Evolutionary conservation across 2,888 invertebrate species (phyloP), one percentile per base, ranked within the genome.

Genomic region (Strigamia transsilvanica): DNA sequence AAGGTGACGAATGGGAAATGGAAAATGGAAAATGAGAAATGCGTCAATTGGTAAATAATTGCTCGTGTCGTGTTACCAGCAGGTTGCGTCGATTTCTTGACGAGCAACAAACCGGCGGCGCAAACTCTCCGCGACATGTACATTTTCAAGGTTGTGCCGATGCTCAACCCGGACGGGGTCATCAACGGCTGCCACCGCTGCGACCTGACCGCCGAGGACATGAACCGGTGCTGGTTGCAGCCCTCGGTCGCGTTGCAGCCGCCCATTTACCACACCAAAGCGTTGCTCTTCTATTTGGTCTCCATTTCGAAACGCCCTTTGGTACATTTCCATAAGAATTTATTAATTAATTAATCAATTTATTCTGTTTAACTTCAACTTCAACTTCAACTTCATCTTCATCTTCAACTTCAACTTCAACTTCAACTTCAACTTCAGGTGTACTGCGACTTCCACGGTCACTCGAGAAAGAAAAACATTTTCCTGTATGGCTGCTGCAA

Each of bases 141-240:
- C 88, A 91, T 95, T 85, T 94, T 96, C 90, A 95, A 95, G 89
- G 91, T 96, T 83, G 91, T 96, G 41, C 95, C 95, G 7, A 95
- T 96, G 94, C 91, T 96, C 85, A 96, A 96, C 88, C 93, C 94
- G 21, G 95, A 95, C 87, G 95, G 96, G 1, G 95, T 95, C 84
- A 91, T 95, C 87, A 94, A 94, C 87, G 95, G 95, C 85, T 93
- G 93, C 88, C 93, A 94, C 88, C 91, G 95, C 85, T 94, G 94
- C 90, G 94, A 94, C 80, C 89, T 95, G 87, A 93, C 93, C 86
- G 94, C 93, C 87, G 93, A 94, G 89, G 95, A 96, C 89, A 89
- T 96, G 87, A 96, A 96, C 89, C 91, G 95, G 85, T 91, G 93
- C 82, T 96, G 95, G 95, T 91, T 92, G 87, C 91, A 91, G 86